Evolutionary conservation across 1,140 invertebrate genomes (phyloP).

Genomic region (Pissodes strobi): DNA sequence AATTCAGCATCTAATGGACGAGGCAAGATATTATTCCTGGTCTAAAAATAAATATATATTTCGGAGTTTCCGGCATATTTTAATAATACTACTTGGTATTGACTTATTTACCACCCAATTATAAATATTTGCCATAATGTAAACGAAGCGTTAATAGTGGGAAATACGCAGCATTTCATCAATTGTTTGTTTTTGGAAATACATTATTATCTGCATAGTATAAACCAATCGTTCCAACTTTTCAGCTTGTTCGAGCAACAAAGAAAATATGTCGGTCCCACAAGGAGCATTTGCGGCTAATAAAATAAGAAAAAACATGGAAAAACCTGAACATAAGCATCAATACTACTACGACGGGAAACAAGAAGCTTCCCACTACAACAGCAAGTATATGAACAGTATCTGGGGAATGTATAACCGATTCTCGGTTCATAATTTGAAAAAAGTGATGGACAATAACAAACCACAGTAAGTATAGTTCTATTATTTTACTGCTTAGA

Average conservation of each 20-base stretch:
- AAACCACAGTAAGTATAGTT: constrained; percentile 19
- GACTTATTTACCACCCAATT: too few species aligned
- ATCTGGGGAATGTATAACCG: constrained; percentile 88
- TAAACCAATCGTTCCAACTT: too few species aligned
- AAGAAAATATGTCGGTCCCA: constrained; percentile 59
- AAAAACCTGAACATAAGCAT: constrained; percentile 49
- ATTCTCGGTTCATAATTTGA: constrained; percentile 83
- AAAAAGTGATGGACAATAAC: constrained; percentile 71
- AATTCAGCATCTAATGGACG: too few species aligned
- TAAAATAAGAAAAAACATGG: constrained; percentile 60
- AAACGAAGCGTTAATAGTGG: too few species aligned
- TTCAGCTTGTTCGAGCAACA: constrained; percentile 22
- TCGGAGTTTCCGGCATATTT: too few species aligned
- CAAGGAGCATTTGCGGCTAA: constrained; percentile 62
- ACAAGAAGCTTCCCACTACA: constrained; percentile 72
- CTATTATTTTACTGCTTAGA: not conserved
- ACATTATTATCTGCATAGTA: too few species aligned
- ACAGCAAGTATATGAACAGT: constrained; percentile 85
- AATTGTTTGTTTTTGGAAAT: too few species aligned
- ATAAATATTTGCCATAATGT: too few species aligned
- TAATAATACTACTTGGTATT: too few species aligned
- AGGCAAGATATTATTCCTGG: too few species aligned
- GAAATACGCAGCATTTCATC: too few species aligned
- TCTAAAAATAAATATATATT: too few species aligned
- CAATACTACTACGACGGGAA: constrained; percentile 49